Evolutionary conservation across 2,888 invertebrate genomes (phyloP), one percentile per base, ranked within the genome.

Genomic region (Cryptocheilus praepositus): DNA sequence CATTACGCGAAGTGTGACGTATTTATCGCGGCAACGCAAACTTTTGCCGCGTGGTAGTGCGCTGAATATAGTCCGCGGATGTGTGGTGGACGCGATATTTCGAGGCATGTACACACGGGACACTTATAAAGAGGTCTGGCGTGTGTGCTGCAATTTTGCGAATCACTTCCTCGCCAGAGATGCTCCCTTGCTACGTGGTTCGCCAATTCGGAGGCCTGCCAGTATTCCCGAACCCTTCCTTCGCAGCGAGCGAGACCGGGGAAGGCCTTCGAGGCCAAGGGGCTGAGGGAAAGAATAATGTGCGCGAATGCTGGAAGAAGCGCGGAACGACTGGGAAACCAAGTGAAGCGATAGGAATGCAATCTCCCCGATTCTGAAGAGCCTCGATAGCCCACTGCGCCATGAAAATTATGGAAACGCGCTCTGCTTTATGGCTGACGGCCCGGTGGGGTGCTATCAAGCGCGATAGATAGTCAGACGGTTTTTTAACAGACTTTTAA

Each of bases 181-280:
- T 86, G 79, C 52, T 76, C 22, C 58, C 85, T 81, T 81, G 80
- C 61, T 86, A 69, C 55, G 51, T 60, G 76, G 85, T 86, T 86
- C 85, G 86, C 86, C 85, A 85, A 84, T 85, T 85, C 79, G 85
- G 85, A 86, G 86, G 84, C 86, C 85, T 85, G 86, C 80, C 79
- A 70, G 64, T 70, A 76, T 77, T 77, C 75, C 79, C 73, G 81
- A 76, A 81, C 81, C 82, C 77, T 81, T 81, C 72, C 76, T 74
- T 79, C 76, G 69, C 49, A 64, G 54, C 19, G 58, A 11, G 43
- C 60, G 8, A 11, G 36, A 36, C 3, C 11, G 36, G 36, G 36
- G 36, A 11, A 36, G 36, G 8, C 7, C 36, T 7, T 36, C 36
- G 56, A 21, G 22, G 53, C 19, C 19, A 22, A 21, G 53, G 53